Evolutionary conservation across 2,797 vertebrate species (phyloP).

Genomic region (Microctenopoma lineatum): DNA sequence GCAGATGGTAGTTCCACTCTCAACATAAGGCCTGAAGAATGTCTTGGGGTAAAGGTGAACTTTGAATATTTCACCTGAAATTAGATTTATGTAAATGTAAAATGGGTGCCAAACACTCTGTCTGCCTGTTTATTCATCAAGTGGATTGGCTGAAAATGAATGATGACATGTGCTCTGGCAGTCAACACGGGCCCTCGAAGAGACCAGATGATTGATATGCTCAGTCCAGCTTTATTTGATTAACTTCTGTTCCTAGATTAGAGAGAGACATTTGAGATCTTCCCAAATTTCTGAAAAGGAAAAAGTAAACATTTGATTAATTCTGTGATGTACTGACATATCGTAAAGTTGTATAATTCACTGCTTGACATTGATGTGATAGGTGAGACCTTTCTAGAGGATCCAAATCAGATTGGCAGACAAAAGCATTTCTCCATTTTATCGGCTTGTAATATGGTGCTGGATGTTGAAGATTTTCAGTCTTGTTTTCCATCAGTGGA

Average conservation of each 20-base stretch:
- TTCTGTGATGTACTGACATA: constrained; percentile 32
- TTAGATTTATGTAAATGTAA: constrained; percentile 78
- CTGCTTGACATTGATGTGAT: constrained; percentile 30
- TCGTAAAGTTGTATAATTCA: constrained; percentile 26
- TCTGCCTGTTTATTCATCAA: constrained; percentile 76
- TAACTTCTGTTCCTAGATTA: constrained; percentile 63
- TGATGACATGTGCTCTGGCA: constrained; percentile 61
- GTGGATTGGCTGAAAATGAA: constrained; percentile 75
- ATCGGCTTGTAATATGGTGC: constrained; percentile 7
- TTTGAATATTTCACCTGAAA: constrained; percentile 76
- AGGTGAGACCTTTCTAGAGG: constrained; percentile 21
- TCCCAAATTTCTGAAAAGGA: constrained; percentile 35
- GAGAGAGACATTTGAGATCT: constrained; percentile 39
- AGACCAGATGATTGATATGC: constrained; percentile 75
- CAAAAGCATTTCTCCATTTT: constrained; percentile 14
- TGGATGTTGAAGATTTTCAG: not conserved
- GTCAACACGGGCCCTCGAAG: constrained; percentile 50
- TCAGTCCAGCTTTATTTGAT: constrained; percentile 76
- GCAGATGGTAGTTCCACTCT: constrained; percentile 32
- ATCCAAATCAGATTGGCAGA: constrained; percentile 14
- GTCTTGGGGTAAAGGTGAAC: constrained; percentile 67
- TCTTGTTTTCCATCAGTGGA: constrained; percentile 11
- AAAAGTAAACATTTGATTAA: constrained; percentile 40
- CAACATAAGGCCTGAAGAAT: constrained; percentile 48
- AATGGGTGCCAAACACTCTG: constrained; percentile 66